Percentiles rank a stretch among this genome's conserved stretches.
phyloP scores from a whole-genome alignment of 2,797 vertebrate genomes.

The Kryptolebias ocellatus region DNA sequence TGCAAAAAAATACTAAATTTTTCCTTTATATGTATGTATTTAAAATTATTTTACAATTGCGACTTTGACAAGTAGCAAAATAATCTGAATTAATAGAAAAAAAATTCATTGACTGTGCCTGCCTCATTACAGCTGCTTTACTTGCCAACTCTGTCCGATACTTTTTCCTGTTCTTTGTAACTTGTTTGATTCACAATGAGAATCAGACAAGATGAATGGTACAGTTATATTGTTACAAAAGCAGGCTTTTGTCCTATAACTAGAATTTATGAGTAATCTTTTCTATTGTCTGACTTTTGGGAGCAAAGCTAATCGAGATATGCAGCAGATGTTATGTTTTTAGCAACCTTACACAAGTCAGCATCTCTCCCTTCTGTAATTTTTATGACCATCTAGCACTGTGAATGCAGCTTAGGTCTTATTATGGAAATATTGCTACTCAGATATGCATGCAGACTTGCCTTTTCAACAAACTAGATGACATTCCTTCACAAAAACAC shows the following conservation, averaged over 20 bases:
- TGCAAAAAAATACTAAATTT: too few relatives aligned
- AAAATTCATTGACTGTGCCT: too few relatives aligned
- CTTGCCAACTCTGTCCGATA: too few relatives aligned
- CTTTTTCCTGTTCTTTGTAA: too few relatives aligned
- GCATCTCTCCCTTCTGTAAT: constrained; percentile 15
- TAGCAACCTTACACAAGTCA: constrained; percentile 10
- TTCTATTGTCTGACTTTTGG: constrained; percentile 11
- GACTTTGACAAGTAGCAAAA: too few relatives aligned
- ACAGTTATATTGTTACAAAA: constrained; percentile 21
- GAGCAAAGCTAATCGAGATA: constrained; percentile 18
- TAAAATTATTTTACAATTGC: too few relatives aligned
- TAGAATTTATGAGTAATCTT: neutral
- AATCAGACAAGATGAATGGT: constrained; percentile 2
- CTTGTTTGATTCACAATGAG: too few relatives aligned
- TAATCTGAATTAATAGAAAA: too few relatives aligned
- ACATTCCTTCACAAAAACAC: constrained; percentile 65
- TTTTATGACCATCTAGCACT: constrained; percentile 39
- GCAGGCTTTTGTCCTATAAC: neutral
- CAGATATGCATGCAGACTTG: constrained; percentile 59
- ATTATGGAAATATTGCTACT: constrained; percentile 70
- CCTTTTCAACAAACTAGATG: constrained; percentile 61
- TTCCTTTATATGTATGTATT: too few relatives aligned
- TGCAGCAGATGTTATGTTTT: constrained; percentile 18
- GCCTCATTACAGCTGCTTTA: too few relatives aligned
- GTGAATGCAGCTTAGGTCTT: constrained; percentile 47